Percentiles rank a stretch among this genome's conserved stretches.
Conservation (phyloP, 2,113 vertebrate species). For the Lepus europaeus region DNA sequence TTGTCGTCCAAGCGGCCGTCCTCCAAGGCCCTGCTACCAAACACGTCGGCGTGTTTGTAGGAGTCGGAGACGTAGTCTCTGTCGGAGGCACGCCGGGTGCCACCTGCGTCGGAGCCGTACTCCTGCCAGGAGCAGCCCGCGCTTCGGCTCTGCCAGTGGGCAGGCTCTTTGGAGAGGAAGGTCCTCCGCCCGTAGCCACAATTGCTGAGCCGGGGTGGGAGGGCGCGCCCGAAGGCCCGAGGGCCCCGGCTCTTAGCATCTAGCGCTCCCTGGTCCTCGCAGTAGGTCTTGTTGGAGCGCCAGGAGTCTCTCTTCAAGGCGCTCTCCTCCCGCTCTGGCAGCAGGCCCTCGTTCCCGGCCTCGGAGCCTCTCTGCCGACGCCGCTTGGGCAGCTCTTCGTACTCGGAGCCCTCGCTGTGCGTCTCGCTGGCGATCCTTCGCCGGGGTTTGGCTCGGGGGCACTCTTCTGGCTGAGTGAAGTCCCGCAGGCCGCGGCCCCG, state of each 20-base stretch:
- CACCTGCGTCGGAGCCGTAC: constrained; percentile 88
- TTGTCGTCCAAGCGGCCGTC: constrained; percentile 91
- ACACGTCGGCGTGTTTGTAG: constrained; percentile 90
- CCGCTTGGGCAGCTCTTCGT: constrained; percentile 97
- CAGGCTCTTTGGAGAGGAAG: constrained; percentile 91
- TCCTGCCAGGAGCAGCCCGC: constrained; percentile 90
- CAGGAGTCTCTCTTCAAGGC: constrained; percentile 94
- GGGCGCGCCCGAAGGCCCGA: constrained; percentile 91
- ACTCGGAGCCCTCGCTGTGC: constrained; percentile 96
- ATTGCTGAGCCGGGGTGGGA: constrained; percentile 95
- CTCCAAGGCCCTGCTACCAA: constrained; percentile 91
- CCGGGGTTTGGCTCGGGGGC: constrained; percentile 93
- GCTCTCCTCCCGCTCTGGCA: constrained; percentile 86
- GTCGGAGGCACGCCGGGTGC: constrained; percentile 89
- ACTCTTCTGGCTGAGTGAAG: constrained; percentile 91
- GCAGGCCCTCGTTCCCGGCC: constrained; percentile 87
- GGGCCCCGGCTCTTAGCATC: constrained; percentile 90
- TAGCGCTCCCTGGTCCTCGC: constrained; percentile 89
- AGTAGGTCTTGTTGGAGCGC: constrained; percentile 95
- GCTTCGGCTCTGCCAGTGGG: constrained; percentile 93
- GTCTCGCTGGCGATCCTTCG: constrained; percentile 97
- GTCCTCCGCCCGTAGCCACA: constrained; percentile 90
- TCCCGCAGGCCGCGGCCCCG: constrained; percentile 92
- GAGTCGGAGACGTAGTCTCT: constrained; percentile 91
- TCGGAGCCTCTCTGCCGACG: constrained; percentile 93